phyloP scores from a whole-genome alignment of 2,888 invertebrate genomes.

The Ennomos fuscantarius region DNA sequence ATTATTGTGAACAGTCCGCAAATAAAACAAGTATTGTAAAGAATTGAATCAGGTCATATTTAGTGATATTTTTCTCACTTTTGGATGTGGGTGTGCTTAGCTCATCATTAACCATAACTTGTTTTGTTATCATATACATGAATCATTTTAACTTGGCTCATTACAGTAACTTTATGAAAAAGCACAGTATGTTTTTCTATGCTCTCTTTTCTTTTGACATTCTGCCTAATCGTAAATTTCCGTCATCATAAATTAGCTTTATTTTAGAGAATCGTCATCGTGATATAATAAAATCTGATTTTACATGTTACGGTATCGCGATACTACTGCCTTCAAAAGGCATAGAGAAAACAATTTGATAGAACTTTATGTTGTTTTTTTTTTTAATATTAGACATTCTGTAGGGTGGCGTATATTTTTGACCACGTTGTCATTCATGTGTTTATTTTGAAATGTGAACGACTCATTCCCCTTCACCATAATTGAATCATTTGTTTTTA shows the following conservation, averaged over 20 bases:
- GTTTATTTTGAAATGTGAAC: too few relatives aligned
- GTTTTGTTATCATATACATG: background rate
- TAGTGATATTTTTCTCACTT: background rate
- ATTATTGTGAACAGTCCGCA: too few relatives aligned
- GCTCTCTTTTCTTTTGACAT: constrained; percentile 19
- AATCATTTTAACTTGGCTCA: constrained; percentile 1
- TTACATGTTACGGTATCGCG: too few relatives aligned
- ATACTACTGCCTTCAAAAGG: too few relatives aligned
- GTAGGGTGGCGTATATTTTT: too few relatives aligned
- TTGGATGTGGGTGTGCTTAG: constrained; percentile 12
- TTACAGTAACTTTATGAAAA: background rate
- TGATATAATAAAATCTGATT: background rate
- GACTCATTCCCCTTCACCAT: too few relatives aligned
- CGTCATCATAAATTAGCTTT: too few relatives aligned
- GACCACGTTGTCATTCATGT: too few relatives aligned
- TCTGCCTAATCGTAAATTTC: background rate
- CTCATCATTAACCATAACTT: constrained; percentile 9
- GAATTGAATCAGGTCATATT: constrained; percentile 22
- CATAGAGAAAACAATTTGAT: too few relatives aligned
- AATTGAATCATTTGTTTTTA: too few relatives aligned
- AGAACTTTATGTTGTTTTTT: too few relatives aligned
- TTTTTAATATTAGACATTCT: too few relatives aligned
- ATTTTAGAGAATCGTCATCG: background rate
- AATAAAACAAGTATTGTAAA: background rate
- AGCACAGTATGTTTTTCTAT: background rate